Base-by-base conservation (phyloP, 1,140 invertebrate genomes). In the Antheraea pernyi region DNA sequence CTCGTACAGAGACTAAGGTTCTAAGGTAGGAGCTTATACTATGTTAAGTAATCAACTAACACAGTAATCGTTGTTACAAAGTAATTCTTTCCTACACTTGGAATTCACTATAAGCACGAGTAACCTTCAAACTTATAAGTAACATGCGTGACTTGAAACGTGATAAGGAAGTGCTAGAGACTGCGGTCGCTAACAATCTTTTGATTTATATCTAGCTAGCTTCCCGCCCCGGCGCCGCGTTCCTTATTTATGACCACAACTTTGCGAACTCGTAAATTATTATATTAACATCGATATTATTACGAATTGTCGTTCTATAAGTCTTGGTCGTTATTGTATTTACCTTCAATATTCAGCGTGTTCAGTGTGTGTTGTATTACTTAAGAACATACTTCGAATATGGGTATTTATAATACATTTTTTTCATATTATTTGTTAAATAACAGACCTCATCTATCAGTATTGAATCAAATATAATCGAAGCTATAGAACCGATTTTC, bases 41-140 rank as follows among this genome's bases (percentile, higher is more conserved):
- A 4, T 30, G 22, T 30, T 30, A 30, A 30, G 1, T 30, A 30
- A 42, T 11, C 39, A 11, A 42, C 39, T 11, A 42, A 42, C 39
- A 9, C 11, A 42, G 11, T 42, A 9, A 0, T 42, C 39, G 11
- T 0, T 11, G 7, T 7, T 42, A 42, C 22, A 22, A 60, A 22
- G 22, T 19, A 19, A 60, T 22, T 60, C 11, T 9, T 22, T 30
- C 59, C 59, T 19, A 60, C 59, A 16, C 16, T 19, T 60, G 16
- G 9, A 60, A 60, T 60, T 60, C 22, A 59, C 58, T 59, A 18
- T 59, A 18, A 59, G 22, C 19, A 60, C 22, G 59, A 60, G 59
- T 19, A 60, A 60, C 19, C 59, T 22, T 60, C 19, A 60, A 60
- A 30, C 59, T 22, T 60, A 22, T 16, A 53, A 53, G 46, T 53